These are phyloP conservation scores for Julus scandinavius DNA, from an alignment of 2,888 invertebrate genomes.

Conservation along the genomic window DNA sequence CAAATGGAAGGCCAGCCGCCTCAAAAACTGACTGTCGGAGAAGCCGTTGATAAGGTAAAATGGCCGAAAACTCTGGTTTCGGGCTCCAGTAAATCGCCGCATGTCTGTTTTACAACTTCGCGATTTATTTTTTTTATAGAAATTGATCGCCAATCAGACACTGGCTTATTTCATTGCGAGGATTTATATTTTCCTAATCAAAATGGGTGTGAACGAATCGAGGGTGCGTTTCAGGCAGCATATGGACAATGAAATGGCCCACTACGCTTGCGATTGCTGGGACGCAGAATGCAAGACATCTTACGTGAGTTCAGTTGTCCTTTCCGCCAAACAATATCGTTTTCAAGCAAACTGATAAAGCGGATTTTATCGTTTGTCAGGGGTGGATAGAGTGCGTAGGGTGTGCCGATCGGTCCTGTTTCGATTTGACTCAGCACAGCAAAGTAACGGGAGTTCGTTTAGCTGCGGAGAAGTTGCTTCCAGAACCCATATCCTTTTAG, in stretches of 20 bases:
- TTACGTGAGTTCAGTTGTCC: no score
- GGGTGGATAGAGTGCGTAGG: constrained; percentile 99
- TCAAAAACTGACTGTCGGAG: constrained; percentile 79
- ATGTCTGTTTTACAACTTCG: not conserved
- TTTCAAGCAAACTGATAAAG: no score
- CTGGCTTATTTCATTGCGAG: constrained; percentile 98
- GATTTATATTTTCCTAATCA: constrained; percentile 87
- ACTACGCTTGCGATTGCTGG: constrained; percentile 99
- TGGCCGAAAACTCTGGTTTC: not conserved
- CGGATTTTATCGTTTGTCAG: constrained; percentile 68
- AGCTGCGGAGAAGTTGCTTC: constrained; percentile 90
- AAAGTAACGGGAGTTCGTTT: constrained; percentile 92
- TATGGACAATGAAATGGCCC: constrained; percentile 99
- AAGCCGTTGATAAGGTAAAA: constrained; percentile 80
- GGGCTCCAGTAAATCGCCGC: not conserved
- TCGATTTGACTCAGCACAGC: constrained; percentile 93
- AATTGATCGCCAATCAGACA: constrained; percentile 94
- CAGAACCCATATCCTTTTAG: constrained; percentile 73
- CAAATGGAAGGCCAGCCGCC: constrained; percentile 98
- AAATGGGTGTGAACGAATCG: constrained; percentile 85
- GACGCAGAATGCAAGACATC: constrained; percentile 98
- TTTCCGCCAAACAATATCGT: no score
- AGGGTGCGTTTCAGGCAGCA: constrained; percentile 96
- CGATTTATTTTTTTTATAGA: constrained; percentile 65
- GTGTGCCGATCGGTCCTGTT: constrained; percentile 98